These are phyloP conservation scores for Myotis planiceps DNA, from an alignment of 2,797 vertebrate species.

Conservation along the genomic window DNA sequence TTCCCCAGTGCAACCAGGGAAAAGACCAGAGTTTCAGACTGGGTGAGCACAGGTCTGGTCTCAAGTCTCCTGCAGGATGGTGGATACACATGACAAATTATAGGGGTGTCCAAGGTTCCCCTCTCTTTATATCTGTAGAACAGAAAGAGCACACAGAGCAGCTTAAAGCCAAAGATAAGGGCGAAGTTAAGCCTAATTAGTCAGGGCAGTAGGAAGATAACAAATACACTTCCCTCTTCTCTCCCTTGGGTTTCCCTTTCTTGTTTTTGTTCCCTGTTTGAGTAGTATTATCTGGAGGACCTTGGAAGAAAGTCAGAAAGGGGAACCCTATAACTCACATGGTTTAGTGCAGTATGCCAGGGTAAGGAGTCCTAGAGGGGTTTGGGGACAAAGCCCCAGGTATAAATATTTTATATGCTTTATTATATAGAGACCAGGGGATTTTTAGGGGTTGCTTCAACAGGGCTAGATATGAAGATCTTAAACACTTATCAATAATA, in stretches of 20 bases:
- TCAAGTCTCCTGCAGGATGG: slow-evolving; percentile 9
- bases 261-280: slow-evolving; percentile 14
- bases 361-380: background rate
- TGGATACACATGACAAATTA: background rate
- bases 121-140: slow-evolving; percentile 23
- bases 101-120: background rate
- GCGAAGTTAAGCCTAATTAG: background rate
- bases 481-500: background rate
- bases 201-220: background rate
- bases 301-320: background rate
- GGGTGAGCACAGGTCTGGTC: background rate
- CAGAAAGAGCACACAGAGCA: background rate
- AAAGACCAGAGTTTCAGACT: slow-evolving; percentile 23
- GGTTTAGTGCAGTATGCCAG: background rate
- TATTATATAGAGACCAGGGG: background rate
- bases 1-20: background rate
- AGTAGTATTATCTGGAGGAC: background rate
- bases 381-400: background rate
- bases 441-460: background rate
- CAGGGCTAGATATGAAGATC: background rate
- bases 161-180: slow-evolving; percentile 30
- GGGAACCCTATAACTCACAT: background rate
- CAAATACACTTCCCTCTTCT: background rate
- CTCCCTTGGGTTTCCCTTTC: background rate
- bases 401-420: slow-evolving; percentile 18